phyloP scores from a whole-genome alignment of 2,113 vertebrate species.

The Puntigrus tetrazona region DNA sequence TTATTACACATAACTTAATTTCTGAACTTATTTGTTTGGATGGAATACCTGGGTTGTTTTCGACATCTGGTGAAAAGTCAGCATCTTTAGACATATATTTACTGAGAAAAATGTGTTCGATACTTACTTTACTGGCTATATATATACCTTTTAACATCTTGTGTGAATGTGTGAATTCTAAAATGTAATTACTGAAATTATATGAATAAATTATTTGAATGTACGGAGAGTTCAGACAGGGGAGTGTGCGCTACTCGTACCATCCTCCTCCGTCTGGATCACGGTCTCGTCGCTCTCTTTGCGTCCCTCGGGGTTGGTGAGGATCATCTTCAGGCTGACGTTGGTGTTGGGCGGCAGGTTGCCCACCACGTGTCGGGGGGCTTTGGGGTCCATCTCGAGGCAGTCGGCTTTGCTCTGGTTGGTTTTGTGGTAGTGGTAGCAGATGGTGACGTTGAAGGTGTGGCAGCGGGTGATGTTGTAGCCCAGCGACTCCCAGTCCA shows the following conservation, averaged over 20 bases:
- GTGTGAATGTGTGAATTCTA: background rate
- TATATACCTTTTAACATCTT: too few species aligned
- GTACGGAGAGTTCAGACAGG: too few species aligned
- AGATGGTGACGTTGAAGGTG: conserved; percentile 98
- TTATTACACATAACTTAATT: too few species aligned
- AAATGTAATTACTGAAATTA: background rate
- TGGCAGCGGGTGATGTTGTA: conserved; percentile 99
- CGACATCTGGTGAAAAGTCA: too few species aligned
- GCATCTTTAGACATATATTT: too few species aligned
- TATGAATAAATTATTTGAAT: too few species aligned
- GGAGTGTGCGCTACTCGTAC: conserved; percentile 66
- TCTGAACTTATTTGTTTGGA: too few species aligned
- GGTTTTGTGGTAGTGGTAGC: conserved; percentile 91
- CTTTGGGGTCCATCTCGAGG: conserved; percentile 98
- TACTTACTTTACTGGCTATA: too few species aligned
- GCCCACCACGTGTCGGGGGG: conserved; percentile 90
- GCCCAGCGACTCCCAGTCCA: conserved; percentile 97
- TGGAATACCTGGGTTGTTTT: too few species aligned
- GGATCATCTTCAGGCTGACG: conserved; percentile 97
- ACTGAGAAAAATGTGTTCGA: too few species aligned
- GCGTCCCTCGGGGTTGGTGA: conserved; percentile 96
- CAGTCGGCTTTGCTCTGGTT: conserved; percentile 92
- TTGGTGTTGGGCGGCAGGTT: conserved; percentile 95
- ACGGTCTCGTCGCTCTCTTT: conserved; percentile 97
- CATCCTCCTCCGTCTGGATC: conserved; percentile 97